phyloP scores from a whole-genome alignment of 2,888 invertebrate species.

The Mechanitis messenoides region DNA sequence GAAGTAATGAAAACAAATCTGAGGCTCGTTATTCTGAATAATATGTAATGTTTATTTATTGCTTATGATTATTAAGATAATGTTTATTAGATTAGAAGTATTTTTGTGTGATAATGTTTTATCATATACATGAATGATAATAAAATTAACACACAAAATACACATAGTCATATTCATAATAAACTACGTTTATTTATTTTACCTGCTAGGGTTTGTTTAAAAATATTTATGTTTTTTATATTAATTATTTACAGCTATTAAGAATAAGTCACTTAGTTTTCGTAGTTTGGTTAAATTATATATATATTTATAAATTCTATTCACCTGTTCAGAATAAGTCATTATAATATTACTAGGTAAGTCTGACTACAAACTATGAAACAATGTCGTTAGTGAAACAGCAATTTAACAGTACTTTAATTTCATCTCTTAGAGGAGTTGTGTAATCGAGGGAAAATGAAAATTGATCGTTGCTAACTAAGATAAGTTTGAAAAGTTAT shows the following conservation, averaged over 20 bases:
- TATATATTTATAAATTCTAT: background rate
- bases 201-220: no score
- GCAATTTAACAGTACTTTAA: slow-evolving; percentile 36
- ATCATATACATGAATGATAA: no score
- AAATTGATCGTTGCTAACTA: slow-evolving; percentile 72
- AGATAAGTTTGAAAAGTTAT: slow-evolving; percentile 71
- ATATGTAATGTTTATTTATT: slow-evolving; percentile 31
- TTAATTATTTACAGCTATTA: no score
- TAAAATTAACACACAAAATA: no score
- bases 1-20: slow-evolving; percentile 53
- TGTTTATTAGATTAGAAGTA: slow-evolving; percentile 5
- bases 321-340: background rate
- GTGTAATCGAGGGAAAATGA: slow-evolving; percentile 66
- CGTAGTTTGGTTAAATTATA: no score
- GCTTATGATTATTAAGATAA: slow-evolving; percentile 21
- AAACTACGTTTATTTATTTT: no score
- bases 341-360: slow-evolving; percentile 4
- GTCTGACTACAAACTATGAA: slow-evolving; percentile 13
- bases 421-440: slow-evolving; percentile 51
- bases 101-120: slow-evolving; percentile 4
- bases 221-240: no score
- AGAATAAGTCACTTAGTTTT: no score
- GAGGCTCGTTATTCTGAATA: slow-evolving; percentile 33
- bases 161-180: no score
- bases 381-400: slow-evolving; percentile 19